Evolutionary conservation across 2,113 vertebrate genomes (phyloP).

Genomic region (Epinephelus lanceolatus): DNA sequence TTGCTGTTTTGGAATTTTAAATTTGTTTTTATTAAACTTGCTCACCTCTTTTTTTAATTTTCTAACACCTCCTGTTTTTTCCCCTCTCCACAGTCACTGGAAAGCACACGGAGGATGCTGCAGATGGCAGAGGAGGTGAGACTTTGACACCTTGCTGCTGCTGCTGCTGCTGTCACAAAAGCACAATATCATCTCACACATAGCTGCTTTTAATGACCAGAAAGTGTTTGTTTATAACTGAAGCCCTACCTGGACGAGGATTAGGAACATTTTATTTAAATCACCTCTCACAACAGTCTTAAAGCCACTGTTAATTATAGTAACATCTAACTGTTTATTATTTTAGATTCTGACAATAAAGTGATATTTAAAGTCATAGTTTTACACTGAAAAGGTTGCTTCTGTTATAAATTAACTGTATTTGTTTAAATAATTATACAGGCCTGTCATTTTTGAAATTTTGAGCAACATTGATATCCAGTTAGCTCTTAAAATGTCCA

Average conservation of each 20-base stretch:
- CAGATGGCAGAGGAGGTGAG: slow-evolving; percentile 96
- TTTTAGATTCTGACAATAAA: background rate
- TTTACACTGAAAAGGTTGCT: background rate
- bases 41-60: background rate
- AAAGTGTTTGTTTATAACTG: background rate
- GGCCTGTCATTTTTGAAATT: background rate
- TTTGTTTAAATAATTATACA: background rate
- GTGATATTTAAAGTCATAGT: background rate
- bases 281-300: background rate
- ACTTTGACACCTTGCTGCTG: slow-evolving; percentile 28
- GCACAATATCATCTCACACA: background rate
- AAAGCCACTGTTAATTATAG: background rate
- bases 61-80: background rate
- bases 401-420: background rate
- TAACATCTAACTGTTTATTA: background rate
- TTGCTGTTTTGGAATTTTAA: background rate
- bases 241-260: background rate
- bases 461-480: background rate
- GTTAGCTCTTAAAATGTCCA: background rate
- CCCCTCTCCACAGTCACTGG: slow-evolving; percentile 89
- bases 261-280: background rate
- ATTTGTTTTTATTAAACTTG: slow-evolving; percentile 1
- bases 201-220: background rate
- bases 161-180: background rate
- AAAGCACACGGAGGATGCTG: slow-evolving; percentile 96